Evolutionary conservation across 2,113 vertebrate species (phyloP).

Genomic region (Pachyramphus minor): DNA sequence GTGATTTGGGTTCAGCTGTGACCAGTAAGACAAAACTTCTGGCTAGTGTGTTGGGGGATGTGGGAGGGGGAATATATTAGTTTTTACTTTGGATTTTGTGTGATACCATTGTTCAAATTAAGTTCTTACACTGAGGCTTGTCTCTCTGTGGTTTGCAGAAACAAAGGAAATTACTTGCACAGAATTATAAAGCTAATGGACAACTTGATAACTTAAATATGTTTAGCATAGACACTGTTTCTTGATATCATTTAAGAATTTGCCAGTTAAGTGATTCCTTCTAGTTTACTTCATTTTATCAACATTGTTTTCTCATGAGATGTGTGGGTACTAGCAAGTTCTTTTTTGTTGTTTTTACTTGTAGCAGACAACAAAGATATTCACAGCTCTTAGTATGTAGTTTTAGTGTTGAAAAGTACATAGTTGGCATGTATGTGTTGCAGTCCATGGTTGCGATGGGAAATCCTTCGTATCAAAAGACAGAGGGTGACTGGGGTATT

Average conservation of each 20-base stretch:
- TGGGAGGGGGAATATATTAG: fast-evolving
- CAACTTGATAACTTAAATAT: not conserved
- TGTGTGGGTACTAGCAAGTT: not conserved
- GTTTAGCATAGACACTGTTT: not conserved
- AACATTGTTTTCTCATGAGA: not conserved
- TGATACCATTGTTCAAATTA: not conserved
- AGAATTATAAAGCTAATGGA: not conserved
- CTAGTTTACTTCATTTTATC: not conserved
- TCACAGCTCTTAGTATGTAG: not conserved
- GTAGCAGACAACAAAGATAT: not conserved
- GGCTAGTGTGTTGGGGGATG: not conserved
- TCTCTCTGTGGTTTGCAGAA: not conserved
- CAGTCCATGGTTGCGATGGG: not conserved
- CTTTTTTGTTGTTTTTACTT: not conserved
- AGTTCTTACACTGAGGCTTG: not conserved
- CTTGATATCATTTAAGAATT: not conserved
- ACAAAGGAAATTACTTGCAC: not conserved
- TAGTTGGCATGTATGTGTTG: not conserved
- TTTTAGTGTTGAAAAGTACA: not conserved
- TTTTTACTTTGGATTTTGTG: not conserved
- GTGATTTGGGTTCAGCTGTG: not conserved
- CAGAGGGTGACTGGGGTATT: not conserved
- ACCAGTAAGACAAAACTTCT: not conserved
- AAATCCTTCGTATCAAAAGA: not conserved
- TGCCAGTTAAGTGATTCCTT: not conserved